Percentiles rank a stretch among this genome's conserved stretches.
phyloP scores from a whole-genome alignment of 2,797 vertebrate genomes.

The Selene dorsalis region DNA sequence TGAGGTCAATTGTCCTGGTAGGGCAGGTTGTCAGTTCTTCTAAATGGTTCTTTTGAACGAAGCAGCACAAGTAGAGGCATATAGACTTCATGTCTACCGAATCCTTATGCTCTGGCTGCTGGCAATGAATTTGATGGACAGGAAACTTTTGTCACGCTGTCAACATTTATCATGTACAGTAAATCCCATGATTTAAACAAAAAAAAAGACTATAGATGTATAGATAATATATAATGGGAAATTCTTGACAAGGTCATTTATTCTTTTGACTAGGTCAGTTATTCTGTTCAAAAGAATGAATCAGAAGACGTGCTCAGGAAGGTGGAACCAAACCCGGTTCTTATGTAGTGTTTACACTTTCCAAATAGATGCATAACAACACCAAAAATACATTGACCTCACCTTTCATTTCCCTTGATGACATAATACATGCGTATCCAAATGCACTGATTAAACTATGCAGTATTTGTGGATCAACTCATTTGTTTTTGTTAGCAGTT shows the following conservation, averaged over 20 bases:
- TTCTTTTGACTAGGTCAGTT: constrained; percentile 66
- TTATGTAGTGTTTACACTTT: constrained; percentile 84
- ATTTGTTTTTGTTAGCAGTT: constrained; percentile 65
- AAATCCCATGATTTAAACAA: constrained; percentile 30
- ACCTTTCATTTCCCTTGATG: constrained; percentile 63
- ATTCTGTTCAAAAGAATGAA: constrained; percentile 67
- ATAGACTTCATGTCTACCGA: constrained; percentile 54
- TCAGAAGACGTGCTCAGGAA: constrained; percentile 84
- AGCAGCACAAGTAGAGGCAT: constrained; percentile 63
- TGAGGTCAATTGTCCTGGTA: constrained; percentile 36
- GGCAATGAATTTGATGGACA: constrained; percentile 62
- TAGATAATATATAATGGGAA: constrained; percentile 57
- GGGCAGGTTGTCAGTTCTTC: constrained; percentile 46
- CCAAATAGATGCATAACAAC: constrained; percentile 80
- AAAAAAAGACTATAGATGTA: constrained; percentile 49
- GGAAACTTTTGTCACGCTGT: constrained; percentile 54
- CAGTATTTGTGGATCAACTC: constrained; percentile 83
- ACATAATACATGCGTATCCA: constrained; percentile 68
- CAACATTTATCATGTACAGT: constrained; percentile 57
- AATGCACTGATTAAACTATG: constrained; percentile 87
- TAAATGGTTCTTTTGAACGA: constrained; percentile 49
- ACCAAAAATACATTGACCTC: constrained; percentile 80
- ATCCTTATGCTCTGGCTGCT: constrained; percentile 54
- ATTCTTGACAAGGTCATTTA: constrained; percentile 62
- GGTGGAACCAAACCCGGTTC: constrained; percentile 75